Evolutionary conservation across 2,113 vertebrate species (phyloP).

Genomic region (Chlorodrepanis virens): DNA sequence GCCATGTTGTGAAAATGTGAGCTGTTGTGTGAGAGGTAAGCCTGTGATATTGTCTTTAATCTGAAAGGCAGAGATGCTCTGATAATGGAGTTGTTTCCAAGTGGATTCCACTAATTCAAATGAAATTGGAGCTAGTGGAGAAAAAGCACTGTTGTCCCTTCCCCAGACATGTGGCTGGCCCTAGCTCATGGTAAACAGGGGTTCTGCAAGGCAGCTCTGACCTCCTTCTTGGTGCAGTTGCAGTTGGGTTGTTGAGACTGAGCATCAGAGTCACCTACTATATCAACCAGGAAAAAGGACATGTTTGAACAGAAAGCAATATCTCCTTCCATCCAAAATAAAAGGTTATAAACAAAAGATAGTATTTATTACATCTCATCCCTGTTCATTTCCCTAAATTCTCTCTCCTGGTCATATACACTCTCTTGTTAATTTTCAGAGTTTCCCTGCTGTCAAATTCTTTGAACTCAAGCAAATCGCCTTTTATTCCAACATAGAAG

Average conservation of each 20-base stretch:
- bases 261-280: accelerated
- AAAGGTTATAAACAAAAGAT: neutral
- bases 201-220: neutral
- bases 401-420: neutral
- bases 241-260: neutral
- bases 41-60: neutral
- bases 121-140: neutral
- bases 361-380: accelerated
- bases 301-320: neutral
- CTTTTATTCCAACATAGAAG: neutral
- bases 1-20: neutral
- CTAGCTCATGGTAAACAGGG: neutral
- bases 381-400: neutral
- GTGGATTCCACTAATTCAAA: neutral
- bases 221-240: neutral
- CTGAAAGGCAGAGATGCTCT: neutral
- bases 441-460: neutral
- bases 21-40: neutral
- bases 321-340: neutral
- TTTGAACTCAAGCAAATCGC: neutral
- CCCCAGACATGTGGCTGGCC: neutral
- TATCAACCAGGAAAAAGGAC: neutral
- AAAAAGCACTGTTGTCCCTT: neutral
- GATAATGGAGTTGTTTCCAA: neutral
- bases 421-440: neutral